Evolutionary conservation across 1,140 invertebrate species (phyloP).

Genomic region (Tyrophagus putrescentiae): DNA sequence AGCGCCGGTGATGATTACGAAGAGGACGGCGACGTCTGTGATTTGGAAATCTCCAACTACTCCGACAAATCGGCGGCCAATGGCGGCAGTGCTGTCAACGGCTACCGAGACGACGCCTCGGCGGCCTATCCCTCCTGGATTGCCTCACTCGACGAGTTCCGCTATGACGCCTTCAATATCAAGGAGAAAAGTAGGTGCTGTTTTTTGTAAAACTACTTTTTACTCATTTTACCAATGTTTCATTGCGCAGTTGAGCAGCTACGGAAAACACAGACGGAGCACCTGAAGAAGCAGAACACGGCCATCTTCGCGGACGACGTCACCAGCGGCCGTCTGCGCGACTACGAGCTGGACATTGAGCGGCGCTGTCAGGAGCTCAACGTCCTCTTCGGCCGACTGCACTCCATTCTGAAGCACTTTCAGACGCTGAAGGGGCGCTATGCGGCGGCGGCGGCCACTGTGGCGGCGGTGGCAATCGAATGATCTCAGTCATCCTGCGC

Average conservation of each 20-base stretch:
- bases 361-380: slow-evolving; percentile 18
- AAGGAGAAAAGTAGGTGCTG: slow-evolving; percentile 18
- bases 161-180: slow-evolving; percentile 21
- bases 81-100: background rate
- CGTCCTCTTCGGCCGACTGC: slow-evolving; percentile 15
- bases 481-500: slow-evolving; percentile 9
- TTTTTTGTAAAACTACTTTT: background rate
- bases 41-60: slow-evolving; percentile 3
- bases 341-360: slow-evolving; percentile 20
- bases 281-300: slow-evolving; percentile 13
- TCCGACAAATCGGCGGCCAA: background rate
- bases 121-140: slow-evolving; percentile 15
- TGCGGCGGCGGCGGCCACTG: background rate
- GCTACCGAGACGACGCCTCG: background rate
- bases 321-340: background rate
- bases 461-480: background rate
- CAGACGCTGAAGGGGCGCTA: background rate
- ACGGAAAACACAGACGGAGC: slow-evolving; percentile 6
- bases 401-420: slow-evolving; percentile 18
- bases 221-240: background rate
- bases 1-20: background rate
- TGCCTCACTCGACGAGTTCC: slow-evolving; percentile 19
- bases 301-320: slow-evolving; percentile 20
- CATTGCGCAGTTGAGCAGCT: slow-evolving; percentile 9
- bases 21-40: slow-evolving; percentile 10